Evolutionary conservation across 2,888 invertebrate species (phyloP).

Genomic region (Spisula subtruncata): DNA sequence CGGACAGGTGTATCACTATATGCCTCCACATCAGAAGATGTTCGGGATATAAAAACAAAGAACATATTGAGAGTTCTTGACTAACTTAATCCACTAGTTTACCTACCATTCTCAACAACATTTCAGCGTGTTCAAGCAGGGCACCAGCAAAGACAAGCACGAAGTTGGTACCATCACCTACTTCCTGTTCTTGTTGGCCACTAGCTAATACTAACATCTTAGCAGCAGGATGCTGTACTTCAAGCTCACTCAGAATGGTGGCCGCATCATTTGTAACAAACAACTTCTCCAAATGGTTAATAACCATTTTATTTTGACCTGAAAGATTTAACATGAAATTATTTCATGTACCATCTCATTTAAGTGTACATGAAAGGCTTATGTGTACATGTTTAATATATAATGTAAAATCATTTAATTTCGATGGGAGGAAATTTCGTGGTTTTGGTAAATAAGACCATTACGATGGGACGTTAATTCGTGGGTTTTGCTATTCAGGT

Average conservation of each 20-base stretch:
- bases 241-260: slow-evolving; percentile 92
- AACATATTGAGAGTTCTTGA: too few relatives aligned
- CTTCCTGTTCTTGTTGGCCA: slow-evolving; percentile 99
- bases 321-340: slow-evolving; percentile 53
- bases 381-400: too few relatives aligned
- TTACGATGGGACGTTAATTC: too few relatives aligned
- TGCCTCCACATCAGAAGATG: too few relatives aligned
- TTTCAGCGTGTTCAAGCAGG: slow-evolving; percentile 96
- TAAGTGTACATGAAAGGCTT: too few relatives aligned
- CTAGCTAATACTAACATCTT: slow-evolving; percentile 98
- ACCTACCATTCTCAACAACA: slow-evolving; percentile 93
- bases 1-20: too few relatives aligned
- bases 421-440: too few relatives aligned
- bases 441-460: too few relatives aligned
- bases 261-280: slow-evolving; percentile 99
- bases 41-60: too few relatives aligned
- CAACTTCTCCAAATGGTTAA: slow-evolving; percentile 99
- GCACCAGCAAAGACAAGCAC: slow-evolving; percentile 98
- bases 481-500: too few relatives aligned
- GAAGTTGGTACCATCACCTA: slow-evolving; percentile 99
- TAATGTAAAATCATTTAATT: too few relatives aligned
- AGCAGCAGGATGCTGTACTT: slow-evolving; percentile 99
- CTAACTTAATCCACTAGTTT: not conserved
- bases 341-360: too few relatives aligned
- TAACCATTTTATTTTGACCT: slow-evolving; percentile 98